A percentile compares a stretch with the other conserved stretches of the same genome.
These are phyloP conservation scores for Synchiropus splendidus DNA, from an alignment of 2,113 vertebrate genomes.

Conservation along the genomic window DNA sequence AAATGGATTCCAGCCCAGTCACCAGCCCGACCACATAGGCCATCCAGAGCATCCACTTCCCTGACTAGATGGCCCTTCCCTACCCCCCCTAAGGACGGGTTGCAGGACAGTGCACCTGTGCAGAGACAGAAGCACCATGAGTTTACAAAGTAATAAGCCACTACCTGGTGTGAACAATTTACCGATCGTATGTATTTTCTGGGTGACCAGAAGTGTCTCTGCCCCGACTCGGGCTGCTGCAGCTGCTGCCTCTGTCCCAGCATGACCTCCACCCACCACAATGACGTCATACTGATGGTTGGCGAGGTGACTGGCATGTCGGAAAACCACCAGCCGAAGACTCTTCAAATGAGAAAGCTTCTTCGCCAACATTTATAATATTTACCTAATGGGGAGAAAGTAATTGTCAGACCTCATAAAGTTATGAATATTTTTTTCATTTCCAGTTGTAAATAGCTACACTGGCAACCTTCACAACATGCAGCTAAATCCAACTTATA, in stretches of 20 bases:
- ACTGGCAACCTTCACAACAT: too few species aligned
- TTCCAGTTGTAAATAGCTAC: too few species aligned
- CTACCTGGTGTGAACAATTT: slow-evolving; percentile 4
- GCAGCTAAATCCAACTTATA: too few species aligned
- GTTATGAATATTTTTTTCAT: too few species aligned
- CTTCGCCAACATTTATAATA: slow-evolving; percentile 47
- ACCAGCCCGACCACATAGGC: slow-evolving; percentile 81
- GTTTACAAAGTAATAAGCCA: not conserved
- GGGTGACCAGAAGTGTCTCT: slow-evolving; percentile 79
- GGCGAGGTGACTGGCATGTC: slow-evolving; percentile 24
- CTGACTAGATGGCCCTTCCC: slow-evolving; percentile 90
- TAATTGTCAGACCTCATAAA: not conserved
- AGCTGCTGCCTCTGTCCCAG: slow-evolving; percentile 81
- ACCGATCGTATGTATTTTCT: slow-evolving; percentile 81
- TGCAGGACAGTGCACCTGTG: slow-evolving; percentile 88
- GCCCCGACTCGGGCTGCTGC: slow-evolving; percentile 80
- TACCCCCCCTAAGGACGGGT: slow-evolving; percentile 90
- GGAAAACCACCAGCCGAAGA: slow-evolving; percentile 15
- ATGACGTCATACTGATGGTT: slow-evolving; percentile 73
- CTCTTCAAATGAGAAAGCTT: slow-evolving; percentile 24
- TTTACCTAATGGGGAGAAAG: slow-evolving; percentile 5
- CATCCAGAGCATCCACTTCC: slow-evolving; percentile 89
- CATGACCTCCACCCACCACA: slow-evolving; percentile 87
- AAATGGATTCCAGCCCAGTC: slow-evolving; percentile 88
- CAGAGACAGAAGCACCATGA: not conserved